Evolutionary conservation across 2,888 invertebrate species (phyloP).

Genomic region (Cosmia trapezina): DNA sequence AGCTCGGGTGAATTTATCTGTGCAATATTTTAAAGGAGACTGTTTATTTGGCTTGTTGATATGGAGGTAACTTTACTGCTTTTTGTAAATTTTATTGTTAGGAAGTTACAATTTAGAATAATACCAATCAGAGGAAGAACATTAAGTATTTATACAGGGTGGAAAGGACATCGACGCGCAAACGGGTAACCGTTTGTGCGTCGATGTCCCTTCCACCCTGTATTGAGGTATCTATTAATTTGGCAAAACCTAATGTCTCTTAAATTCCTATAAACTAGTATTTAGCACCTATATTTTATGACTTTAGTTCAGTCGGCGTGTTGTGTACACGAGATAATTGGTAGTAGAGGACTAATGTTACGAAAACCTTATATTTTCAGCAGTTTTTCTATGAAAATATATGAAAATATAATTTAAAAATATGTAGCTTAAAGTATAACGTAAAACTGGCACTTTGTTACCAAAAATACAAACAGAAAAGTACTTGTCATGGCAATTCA

Average conservation of each 20-base stretch:
- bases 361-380: background rate
- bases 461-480: background rate
- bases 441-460: background rate
- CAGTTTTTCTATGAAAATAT: background rate
- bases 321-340: background rate
- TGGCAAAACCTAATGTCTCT: background rate
- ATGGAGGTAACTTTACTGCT: slow-evolving; percentile 23
- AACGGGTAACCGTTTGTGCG: too few relatives aligned
- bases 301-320: background rate
- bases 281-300: too few relatives aligned
- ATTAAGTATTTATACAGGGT: too few relatives aligned
- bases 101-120: background rate
- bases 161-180: too few relatives aligned
- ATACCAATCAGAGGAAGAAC: background rate
- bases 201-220: too few relatives aligned
- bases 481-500: background rate
- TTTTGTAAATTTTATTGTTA: background rate
- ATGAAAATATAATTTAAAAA: background rate
- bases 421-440: background rate
- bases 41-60: slow-evolving; percentile 46
- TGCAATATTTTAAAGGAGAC: slow-evolving; percentile 52
- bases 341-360: background rate
- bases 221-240: too few relatives aligned
- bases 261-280: background rate
- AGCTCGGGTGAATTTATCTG: slow-evolving; percentile 43